Base-by-base conservation (phyloP, 1,140 invertebrate species). In the Drusus annulatus region DNA sequence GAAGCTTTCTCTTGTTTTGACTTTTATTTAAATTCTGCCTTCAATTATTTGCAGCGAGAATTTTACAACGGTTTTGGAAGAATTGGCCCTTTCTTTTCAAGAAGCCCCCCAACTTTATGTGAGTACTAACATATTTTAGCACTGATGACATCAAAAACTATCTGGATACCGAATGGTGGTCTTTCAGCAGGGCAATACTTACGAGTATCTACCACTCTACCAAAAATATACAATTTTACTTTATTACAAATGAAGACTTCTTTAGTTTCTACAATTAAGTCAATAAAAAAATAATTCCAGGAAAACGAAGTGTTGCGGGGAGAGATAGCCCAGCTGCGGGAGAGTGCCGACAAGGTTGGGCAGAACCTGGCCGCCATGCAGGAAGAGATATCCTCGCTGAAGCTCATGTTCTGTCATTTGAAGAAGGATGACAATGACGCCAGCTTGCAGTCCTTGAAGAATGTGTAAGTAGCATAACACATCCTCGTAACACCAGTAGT, bases 51-150 rank as follows among this genome's bases (percentile, higher is more conserved):
- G 23, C 23, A 73, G 69, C 10, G 25, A 16, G 15, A 73, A 73
- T 15, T 56, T n/a, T 25, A 73, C 50, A 52, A 21, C 7, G 0
- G 10, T 54, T 19, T 10, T 76, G 23, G 60, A 31, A 36, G 73
- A 76, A 45, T 17, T 76, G 13, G 23, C 21, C 31, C 16, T 17
- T 25, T 36, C 28, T 1, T 76, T 60, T 60, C 1, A 28, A 13
- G 73, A 60, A 60, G 54, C 73, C 3, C 73, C 73, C 0, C 16
- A 45, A 60, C 25, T 60, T 21, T 45, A 76, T 60, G 73, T 76
- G 25, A 76, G 73, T 58, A 15, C 52, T 7, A 7, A 36, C 3
- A 36, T 36, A 36, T 4, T 36, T 36, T 36, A 36, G 4, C 31
- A 36, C 6, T 8, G 7, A 6, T 36, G 31, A 4, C 8, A 36